A percentile compares a stretch with the other conserved stretches of the same genome.
Conservation (phyloP, 2,888 invertebrate species). For the Phymatocera aterrima region DNA sequence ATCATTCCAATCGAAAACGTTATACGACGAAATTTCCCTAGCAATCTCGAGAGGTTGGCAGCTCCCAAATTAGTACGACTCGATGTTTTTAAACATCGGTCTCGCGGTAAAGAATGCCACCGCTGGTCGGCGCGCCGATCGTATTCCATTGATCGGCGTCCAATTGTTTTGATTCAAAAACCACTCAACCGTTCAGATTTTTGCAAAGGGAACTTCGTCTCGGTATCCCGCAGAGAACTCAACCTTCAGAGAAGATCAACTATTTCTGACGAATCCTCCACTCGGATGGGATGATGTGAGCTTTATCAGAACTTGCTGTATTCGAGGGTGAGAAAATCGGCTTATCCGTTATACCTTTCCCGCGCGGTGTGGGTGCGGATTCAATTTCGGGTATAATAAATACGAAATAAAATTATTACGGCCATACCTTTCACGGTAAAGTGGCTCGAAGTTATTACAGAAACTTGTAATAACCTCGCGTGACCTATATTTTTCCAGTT, state of each 20-base stretch:
- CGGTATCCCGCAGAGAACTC: not conserved
- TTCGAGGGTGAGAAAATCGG: conserved; percentile 27
- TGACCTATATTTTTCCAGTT: conserved; percentile 6
- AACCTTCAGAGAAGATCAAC: not conserved
- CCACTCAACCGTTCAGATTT: not conserved
- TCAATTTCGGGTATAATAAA: conserved; percentile 27
- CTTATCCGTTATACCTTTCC: conserved; percentile 23
- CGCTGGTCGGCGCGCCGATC: not conserved
- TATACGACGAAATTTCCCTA: not conserved
- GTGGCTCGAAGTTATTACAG: conserved; percentile 26
- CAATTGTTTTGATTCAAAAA: not conserved
- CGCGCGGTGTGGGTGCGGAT: not conserved
- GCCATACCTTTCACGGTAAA: conserved; percentile 5
- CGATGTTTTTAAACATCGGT: not conserved
- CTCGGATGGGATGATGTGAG: not conserved
- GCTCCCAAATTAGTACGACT: not conserved
- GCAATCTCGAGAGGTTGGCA: not conserved
- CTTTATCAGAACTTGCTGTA: not conserved
- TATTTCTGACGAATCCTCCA: not conserved
- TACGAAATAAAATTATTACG: conserved; percentile 30
- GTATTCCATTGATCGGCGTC: not conserved
- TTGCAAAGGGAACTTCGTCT: not conserved
- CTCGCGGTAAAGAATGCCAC: not conserved
- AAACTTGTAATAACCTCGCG: conserved; percentile 1
- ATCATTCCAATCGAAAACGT: too few relatives aligned